Percentiles rank a stretch among this genome's conserved stretches.
phyloP scores from a whole-genome alignment of 2,888 invertebrate species.

The Chalcosyrphus nemorum region DNA sequence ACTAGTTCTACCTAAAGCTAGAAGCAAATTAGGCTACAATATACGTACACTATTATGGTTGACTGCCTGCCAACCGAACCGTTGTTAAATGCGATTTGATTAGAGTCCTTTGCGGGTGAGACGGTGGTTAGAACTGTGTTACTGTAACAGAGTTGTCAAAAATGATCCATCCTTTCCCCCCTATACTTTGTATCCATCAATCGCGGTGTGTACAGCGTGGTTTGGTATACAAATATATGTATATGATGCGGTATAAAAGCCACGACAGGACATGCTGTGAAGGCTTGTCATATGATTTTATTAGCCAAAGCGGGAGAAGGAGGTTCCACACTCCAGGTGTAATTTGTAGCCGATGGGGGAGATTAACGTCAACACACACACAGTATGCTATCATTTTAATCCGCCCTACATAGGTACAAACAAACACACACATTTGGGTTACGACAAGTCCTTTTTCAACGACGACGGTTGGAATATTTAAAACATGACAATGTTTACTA shows the following conservation, averaged over 20 bases:
- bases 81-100: slow-evolving; percentile 69
- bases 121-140: neutral
- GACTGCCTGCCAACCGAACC: slow-evolving; percentile 54
- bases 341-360: slow-evolving; percentile 13
- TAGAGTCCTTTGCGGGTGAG: slow-evolving; percentile 35
- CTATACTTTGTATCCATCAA: neutral
- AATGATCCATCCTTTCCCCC: slow-evolving; percentile 30
- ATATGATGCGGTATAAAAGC: slow-evolving; percentile 47
- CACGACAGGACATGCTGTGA: slow-evolving; percentile 35
- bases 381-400: slow-evolving; percentile 5
- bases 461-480: neutral
- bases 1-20: neutral
- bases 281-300: slow-evolving; percentile 35
- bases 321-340: slow-evolving; percentile 16
- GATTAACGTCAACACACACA: neutral
- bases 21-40: slow-evolving; percentile 51
- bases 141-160: slow-evolving; percentile 53
- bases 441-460: neutral
- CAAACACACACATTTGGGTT: neutral
- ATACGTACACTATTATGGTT: slow-evolving; percentile 34
- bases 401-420: neutral
- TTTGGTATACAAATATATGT: slow-evolving; percentile 35
- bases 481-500: neutral
- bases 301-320: no score
- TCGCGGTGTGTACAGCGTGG: neutral